These are phyloP conservation scores for Vollenhovia emeryi DNA, from an alignment of 1,140 invertebrate species.

Conservation along the genomic window DNA sequence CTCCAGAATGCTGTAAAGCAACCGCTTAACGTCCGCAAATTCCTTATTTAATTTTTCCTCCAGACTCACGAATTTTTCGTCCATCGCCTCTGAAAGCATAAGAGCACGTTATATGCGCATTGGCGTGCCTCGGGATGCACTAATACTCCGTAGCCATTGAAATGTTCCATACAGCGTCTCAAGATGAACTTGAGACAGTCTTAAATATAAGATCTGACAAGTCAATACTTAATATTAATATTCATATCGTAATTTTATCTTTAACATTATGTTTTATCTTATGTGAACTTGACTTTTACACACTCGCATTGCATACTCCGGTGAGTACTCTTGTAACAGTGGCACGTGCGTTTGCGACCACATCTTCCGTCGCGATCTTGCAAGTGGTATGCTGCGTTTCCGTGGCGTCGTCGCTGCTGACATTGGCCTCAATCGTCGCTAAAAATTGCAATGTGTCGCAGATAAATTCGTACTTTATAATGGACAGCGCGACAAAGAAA, in stretches of 20 bases:
- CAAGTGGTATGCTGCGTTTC: conserved; percentile 83
- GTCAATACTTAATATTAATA: background rate
- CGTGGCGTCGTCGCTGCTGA: conserved; percentile 70
- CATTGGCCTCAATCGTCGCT: conserved; percentile 52
- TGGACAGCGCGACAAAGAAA: background rate
- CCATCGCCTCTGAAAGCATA: conserved; percentile 71
- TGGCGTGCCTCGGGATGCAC: too few species aligned
- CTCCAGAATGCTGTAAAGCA: conserved; percentile 43
- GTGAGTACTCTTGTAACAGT: conserved; percentile 83
- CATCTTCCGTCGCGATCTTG: conserved; percentile 82
- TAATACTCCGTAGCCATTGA: too few species aligned
- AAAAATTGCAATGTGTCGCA: conserved; percentile 13
- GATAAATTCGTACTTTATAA: background rate
- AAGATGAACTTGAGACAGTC: too few species aligned
- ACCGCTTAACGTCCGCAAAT: conserved; percentile 61
- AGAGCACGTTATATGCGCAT: too few species aligned
- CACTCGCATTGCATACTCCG: conserved; percentile 83
- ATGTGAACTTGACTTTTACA: conserved; percentile 46
- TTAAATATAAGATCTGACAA: too few species aligned
- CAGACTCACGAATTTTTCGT: conserved; percentile 68
- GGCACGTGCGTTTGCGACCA: conserved; percentile 83
- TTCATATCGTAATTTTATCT: background rate
- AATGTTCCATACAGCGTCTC: too few species aligned
- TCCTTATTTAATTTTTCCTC: conserved; percentile 63
- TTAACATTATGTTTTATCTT: background rate